Percentiles rank a stretch among this genome's conserved stretches.
Conservation (phyloP, 2,797 vertebrate genomes). For the Molothrus ater region DNA sequence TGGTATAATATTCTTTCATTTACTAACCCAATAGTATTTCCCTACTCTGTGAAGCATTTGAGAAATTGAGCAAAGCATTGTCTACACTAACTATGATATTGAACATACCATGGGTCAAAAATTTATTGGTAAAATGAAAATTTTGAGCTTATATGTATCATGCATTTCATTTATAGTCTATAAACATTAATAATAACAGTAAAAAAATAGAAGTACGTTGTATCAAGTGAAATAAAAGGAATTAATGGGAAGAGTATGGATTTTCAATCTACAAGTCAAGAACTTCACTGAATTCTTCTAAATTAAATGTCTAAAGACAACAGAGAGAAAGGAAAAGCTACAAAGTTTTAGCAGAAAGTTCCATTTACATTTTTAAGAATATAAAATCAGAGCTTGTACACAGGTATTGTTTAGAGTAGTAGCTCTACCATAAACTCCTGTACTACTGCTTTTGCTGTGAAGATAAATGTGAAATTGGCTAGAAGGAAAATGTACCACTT, state of each 20-base stretch:
- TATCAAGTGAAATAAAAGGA: neutral
- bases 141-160: neutral
- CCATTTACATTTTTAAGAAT: neutral
- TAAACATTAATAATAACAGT: neutral
- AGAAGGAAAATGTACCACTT: neutral
- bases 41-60: neutral
- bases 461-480: neutral
- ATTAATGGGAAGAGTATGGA: accelerated
- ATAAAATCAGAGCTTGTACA: neutral
- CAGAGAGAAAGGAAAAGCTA: neutral
- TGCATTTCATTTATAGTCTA: neutral
- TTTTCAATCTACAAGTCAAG: neutral
- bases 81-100: accelerated
- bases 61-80: neutral
- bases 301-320: neutral
- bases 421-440: neutral
- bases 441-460: neutral
- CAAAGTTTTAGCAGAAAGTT: neutral
- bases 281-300: neutral
- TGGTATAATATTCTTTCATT: neutral
- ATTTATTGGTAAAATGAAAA: neutral
- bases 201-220: neutral
- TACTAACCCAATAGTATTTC: neutral
- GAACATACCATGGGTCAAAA: neutral
- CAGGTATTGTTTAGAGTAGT: neutral